Conservation (phyloP, 1,140 invertebrate genomes). For the Ostrea denselamellosa region DNA sequence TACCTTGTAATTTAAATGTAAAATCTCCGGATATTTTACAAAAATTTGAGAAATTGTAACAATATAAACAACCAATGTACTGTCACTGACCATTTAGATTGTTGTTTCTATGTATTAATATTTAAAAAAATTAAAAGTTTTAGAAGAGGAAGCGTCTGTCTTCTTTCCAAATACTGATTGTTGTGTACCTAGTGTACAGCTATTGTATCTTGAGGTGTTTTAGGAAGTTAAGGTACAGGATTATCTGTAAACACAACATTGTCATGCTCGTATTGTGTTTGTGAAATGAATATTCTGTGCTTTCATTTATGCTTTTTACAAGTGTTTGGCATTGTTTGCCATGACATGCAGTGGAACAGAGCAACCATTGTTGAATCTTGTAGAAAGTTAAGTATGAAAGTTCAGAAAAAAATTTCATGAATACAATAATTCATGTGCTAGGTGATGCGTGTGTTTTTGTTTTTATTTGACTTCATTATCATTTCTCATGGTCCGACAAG, state of each 20-base stretch:
- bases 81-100: background rate
- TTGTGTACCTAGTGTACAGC: background rate
- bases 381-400: background rate
- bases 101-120: background rate
- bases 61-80: too few relatives aligned
- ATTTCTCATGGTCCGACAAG: background rate
- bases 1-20: too few relatives aligned
- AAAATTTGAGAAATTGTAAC: too few relatives aligned
- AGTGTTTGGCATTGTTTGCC: constrained; percentile 26
- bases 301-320: constrained; percentile 19
- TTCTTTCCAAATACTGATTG: background rate
- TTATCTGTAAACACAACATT: background rate
- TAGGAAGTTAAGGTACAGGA: background rate
- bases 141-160: background rate
- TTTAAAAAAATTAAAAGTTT: background rate
- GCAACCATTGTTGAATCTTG: constrained; percentile 13
- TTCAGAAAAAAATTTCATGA: background rate
- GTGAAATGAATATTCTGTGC: background rate
- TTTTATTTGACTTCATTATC: background rate
- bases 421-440: background rate
- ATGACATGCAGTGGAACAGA: constrained; percentile 14
- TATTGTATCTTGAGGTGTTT: too few relatives aligned
- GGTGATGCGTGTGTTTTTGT: background rate
- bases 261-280: background rate
- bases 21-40: too few relatives aligned